These are phyloP conservation scores for Tipula confusa DNA, from an alignment of 2,888 invertebrate genomes.

Conservation along the genomic window DNA sequence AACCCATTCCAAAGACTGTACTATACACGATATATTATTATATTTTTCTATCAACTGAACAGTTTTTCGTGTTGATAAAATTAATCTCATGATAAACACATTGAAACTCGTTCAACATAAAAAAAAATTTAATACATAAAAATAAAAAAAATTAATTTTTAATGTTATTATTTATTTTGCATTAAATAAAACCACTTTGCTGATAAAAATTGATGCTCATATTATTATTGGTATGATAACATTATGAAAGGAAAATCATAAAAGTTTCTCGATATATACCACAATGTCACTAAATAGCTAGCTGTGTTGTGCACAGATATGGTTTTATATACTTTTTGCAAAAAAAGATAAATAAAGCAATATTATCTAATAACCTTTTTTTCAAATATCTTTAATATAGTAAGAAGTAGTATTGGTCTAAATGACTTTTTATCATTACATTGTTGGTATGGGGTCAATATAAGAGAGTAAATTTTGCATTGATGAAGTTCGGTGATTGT, in stretches of 20 bases:
- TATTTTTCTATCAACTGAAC: neutral
- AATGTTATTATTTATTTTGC: constrained; percentile 12
- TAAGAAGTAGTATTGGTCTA: no score
- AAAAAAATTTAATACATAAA: neutral
- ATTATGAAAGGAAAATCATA: neutral
- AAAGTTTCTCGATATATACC: neutral
- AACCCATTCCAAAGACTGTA: no score
- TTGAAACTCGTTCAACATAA: neutral
- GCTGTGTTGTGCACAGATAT: neutral
- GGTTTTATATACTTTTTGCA: neutral
- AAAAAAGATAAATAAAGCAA: neutral
- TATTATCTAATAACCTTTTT: neutral
- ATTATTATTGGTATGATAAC: neutral
- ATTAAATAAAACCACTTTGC: neutral
- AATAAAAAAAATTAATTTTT: constrained; percentile 8
- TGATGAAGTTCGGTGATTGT: no score
- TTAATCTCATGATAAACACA: neutral
- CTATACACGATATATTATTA: no score
- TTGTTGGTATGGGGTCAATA: no score
- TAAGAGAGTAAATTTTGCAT: no score
- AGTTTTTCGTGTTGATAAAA: neutral
- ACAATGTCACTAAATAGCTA: neutral
- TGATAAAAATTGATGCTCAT: neutral
- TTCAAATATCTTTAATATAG: no score
- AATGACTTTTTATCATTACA: no score